Evolutionary conservation across 2,797 vertebrate genomes (phyloP), one percentile per base, ranked within the genome.

Genomic region (Arnoldichthys spilopterus): DNA sequence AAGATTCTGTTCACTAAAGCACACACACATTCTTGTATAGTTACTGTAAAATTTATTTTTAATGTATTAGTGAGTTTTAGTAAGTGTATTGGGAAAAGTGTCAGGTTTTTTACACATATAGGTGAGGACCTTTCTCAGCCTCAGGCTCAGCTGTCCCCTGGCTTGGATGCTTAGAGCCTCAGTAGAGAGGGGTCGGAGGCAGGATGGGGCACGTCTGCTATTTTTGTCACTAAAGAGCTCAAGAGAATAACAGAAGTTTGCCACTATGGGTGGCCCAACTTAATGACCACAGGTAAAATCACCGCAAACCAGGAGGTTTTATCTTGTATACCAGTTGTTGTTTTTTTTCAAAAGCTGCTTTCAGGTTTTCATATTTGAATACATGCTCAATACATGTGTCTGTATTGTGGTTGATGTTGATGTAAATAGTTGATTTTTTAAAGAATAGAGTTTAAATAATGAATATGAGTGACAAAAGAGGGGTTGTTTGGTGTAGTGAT

Each of bases 181-280:
- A 82, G 79, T 74, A 73, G 69, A 86, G 56, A 85, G 86, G 87
- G 86, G 87, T 87, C 83, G 84, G 59, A 82, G 81, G 87, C 89
- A 89, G 78, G 88, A 72, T 64, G 51, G 2, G 85, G 87, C 86
- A 87, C 76, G 87, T 80, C 77, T 2, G 78, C 76, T 89, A 77
- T 87, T 90, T 91, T 89, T 87, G 90, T 83, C 73, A 81, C 82
- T 82, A 72, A 82, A 79, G 76, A 43, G 77, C 26, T 75, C 79
- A 85, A 73, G 68, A 81, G 81, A 86, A 75, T 64, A 73, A 82
- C 74, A 63, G 79, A 59, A 26, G 76, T 49, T 49, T 78, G 53
- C 73, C 78, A 53, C 45, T 80, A 59, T 87, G 83, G 84, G 86
- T 84, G 85, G 86, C 64, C 83, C 72, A 78, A 81, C 74, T 61